Percentiles rank a stretch among this genome's conserved stretches.
Evolutionary conservation across 2,797 vertebrate genomes (phyloP).

Genomic region (Aulostomus chinensis): DNA sequence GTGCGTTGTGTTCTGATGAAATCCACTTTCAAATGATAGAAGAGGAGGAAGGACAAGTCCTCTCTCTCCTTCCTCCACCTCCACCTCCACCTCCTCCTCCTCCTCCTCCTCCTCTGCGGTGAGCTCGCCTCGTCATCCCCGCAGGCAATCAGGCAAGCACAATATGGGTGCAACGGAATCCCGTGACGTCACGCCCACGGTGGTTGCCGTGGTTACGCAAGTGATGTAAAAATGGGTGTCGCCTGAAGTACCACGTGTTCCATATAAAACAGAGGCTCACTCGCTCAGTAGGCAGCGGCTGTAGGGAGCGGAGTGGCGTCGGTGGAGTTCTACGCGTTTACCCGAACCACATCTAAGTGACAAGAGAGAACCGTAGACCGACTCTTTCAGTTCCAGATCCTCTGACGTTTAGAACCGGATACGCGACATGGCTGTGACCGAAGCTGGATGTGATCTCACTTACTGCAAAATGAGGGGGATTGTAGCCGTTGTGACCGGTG

Average conservation of each 20-base stretch:
- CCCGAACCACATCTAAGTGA: neutral
- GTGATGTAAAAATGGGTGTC: constrained; percentile 60
- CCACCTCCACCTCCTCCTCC: constrained; percentile 8
- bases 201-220: constrained; percentile 63
- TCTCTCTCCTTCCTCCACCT: neutral
- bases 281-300: constrained; percentile 1
- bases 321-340: neutral
- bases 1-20: too few relatives aligned
- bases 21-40: too few relatives aligned
- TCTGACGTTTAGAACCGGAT: constrained; percentile 9
- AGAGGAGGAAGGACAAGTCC: constrained; percentile 30
- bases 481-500: constrained; percentile 79
- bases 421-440: constrained; percentile 76
- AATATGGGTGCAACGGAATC: constrained; percentile 68
- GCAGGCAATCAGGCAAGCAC: constrained; percentile 28
- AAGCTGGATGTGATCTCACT: constrained; percentile 79
- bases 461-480: constrained; percentile 85
- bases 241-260: constrained; percentile 63
- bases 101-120: constrained; percentile 31
- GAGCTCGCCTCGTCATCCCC: constrained; percentile 32
- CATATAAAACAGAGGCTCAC: constrained; percentile 54
- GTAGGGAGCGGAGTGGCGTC: neutral
- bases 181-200: constrained; percentile 71
- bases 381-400: neutral
- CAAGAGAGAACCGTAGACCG: too few relatives aligned